Evolutionary conservation across 2,113 vertebrate species (phyloP).

Genomic region (Dendrocopos noguchii): DNA sequence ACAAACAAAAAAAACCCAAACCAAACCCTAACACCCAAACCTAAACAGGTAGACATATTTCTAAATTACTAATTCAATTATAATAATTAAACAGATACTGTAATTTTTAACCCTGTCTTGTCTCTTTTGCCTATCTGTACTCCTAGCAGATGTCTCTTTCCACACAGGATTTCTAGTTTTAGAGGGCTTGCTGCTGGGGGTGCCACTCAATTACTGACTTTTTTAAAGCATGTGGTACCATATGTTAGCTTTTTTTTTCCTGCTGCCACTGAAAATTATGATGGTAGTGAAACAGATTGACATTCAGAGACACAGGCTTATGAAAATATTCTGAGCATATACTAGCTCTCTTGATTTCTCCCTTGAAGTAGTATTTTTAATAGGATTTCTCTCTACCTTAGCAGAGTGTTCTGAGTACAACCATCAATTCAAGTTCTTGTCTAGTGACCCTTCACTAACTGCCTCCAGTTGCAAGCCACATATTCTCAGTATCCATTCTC

Average conservation of each 20-base stretch:
- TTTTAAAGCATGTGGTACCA: neutral
- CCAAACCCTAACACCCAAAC: neutral
- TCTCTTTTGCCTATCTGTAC: neutral
- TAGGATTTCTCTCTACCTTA: neutral
- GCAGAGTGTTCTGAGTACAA: neutral
- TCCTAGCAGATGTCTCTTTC: neutral
- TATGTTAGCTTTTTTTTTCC: neutral
- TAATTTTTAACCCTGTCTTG: neutral
- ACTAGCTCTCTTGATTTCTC: neutral
- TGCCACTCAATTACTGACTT: neutral
- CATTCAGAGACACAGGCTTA: neutral
- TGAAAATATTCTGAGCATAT: neutral
- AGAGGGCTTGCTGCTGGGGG: neutral
- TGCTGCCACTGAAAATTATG: neutral
- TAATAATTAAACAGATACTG: neutral
- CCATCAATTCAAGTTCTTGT: neutral
- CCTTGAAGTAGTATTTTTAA: neutral
- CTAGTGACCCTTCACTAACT: accelerated
- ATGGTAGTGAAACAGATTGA: neutral
- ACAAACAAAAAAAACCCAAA: neutral
- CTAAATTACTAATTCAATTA: neutral
- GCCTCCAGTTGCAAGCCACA: neutral
- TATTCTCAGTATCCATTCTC: neutral
- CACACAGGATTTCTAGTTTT: neutral
- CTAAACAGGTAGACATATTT: neutral